phyloP scores from a whole-genome alignment of 1,140 invertebrate species.

The Elymnias hypermnestra region DNA sequence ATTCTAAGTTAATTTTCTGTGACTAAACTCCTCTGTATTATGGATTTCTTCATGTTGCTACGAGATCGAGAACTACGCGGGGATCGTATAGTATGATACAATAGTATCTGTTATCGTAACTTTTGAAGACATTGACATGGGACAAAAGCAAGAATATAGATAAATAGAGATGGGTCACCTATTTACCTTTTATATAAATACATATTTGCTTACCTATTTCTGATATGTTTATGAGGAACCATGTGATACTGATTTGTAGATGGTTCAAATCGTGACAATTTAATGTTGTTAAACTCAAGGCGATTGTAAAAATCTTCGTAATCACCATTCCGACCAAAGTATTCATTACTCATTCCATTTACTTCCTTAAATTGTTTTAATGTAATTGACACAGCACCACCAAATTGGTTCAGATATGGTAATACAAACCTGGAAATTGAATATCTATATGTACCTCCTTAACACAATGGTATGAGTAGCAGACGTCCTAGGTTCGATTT shows the following conservation, averaged over 20 bases:
- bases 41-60: no score
- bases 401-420: constrained; percentile 84
- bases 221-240: constrained; percentile 82
- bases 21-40: neutral
- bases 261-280: constrained; percentile 83
- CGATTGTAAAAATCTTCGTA: constrained; percentile 92
- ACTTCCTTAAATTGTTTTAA: constrained; percentile 84
- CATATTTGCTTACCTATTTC: constrained; percentile 71
- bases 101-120: no score
- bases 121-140: no score
- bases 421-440: constrained; percentile 81
- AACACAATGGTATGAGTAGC: no score
- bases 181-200: no score
- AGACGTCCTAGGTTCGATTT: no score
- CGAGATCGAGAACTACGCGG: no score
- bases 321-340: constrained; percentile 92
- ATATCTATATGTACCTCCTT: neutral
- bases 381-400: constrained; percentile 85
- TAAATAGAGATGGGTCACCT: no score
- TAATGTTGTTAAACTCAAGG: constrained; percentile 72
- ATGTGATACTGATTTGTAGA: constrained; percentile 86
- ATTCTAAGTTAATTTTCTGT: no score
- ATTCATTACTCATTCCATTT: constrained; percentile 95
- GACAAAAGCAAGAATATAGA: no score
- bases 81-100: no score